Evolutionary conservation across 1,140 invertebrate species (phyloP), one percentile per base, ranked within the genome.

Genomic region (Drosophila melanica): DNA sequence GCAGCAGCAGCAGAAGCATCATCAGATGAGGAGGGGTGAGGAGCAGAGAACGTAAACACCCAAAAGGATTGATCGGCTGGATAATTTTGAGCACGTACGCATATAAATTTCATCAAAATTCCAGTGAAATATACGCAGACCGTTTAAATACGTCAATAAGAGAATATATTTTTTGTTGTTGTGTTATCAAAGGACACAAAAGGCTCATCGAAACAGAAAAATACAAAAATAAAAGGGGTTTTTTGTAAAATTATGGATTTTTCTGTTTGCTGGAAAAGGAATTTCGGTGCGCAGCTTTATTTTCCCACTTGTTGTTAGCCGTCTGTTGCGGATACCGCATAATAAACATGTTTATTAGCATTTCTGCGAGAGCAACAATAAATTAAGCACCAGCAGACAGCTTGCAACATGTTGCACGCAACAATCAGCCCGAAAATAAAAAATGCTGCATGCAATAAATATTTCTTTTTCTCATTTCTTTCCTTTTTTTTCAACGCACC

Each of bases 21-120:
- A 11, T 35, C 8, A 2, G 39, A 27, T 2, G 16, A n/a, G 41
- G 11, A 39, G 14, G 41, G 16, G 48, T 23, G 18, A 27, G 41
- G 12, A 7, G 20, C 11, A 23, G 11, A 20, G 27, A 23, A 11
- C 1, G 53, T 20, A 48, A 53, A 63, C 23, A 48, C 45, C 78
- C 54, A 72, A 87, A 86, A 86, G 82, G 84, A 89, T 87, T 87
- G 84, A 89, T 87, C 84, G 79, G 47, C 73, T 87, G 84, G 84
- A 86, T 87, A 87, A 87, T 87, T 87, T 87, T 87, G 84, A 87
- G 84, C 84, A 87, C 84, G 84, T 87, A 87, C 84, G 84, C 84
- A 87, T 87, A 87, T 87, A 87, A 87, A 87, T 87, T 87, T 87
- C 84, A 87, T 87, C 84, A 87, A 87, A 87, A 87, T 87, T 87